Evolutionary conservation across 2,797 vertebrate genomes (phyloP), one percentile per base, ranked within the genome.

Genomic region (Enteromius radiatus): DNA sequence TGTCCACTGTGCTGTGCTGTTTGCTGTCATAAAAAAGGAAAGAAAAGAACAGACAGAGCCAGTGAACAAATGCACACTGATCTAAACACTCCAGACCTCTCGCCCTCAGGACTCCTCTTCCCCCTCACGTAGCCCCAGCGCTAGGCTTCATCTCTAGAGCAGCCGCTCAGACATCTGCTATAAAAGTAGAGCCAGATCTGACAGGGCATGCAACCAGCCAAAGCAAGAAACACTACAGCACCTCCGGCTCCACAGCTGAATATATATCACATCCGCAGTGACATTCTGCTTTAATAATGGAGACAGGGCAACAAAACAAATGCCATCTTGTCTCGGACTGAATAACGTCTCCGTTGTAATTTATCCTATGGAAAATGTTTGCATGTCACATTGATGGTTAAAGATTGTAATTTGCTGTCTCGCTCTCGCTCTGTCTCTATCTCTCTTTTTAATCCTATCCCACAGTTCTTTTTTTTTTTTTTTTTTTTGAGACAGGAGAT

Each of bases 1-100:
- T 69, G 81, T 86, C 85, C 85, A 88, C 87, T 81, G 85, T 71
- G 84, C 71, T 88, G 81, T 88, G 85, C 85, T 86, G 82, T 88
- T 85, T 80, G 80, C 84, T 88, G 80, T 80, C 64, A 83, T 75
- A 80, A 78, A 75, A 36, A 52, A 36, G 6, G 43, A 41, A 70
- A 26, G 15, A 47, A 81, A 41, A 71, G 26, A 63, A 21, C n/a
- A 76, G 80, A 80, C n/a, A 71, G 65, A 75, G 83, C 1, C 69
- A 76, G 52, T 45, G 56, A 82, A 59, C 21, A 76, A 71, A 73
- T 33, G 59, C 65, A 64, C 41, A 61, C 67, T 78, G 71, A 81
- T 82, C 67, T 74, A 74, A 77, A 75, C 68, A 49, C 56, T 70
- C 77, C 71, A 54, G 79, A 77, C 79, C 81, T 49, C 69, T 80